Evolutionary conservation across 2,888 invertebrate species (phyloP).

Genomic region (Pollenia griseotomentosa): DNA sequence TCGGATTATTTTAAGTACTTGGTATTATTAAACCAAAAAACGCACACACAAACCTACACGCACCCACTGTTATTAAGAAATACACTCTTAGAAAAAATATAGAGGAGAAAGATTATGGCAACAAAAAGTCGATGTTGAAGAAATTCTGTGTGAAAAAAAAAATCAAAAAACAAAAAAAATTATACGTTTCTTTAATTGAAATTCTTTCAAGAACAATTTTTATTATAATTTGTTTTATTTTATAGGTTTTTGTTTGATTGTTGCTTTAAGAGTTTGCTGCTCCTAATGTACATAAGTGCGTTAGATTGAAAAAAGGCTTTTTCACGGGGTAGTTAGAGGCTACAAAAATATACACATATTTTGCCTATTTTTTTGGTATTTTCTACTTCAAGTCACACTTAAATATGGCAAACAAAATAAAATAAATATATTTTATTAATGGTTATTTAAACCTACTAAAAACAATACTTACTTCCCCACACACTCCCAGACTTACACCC

Average conservation of each 20-base stretch:
- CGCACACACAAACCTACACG: background rate
- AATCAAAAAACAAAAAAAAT: slow-evolving; percentile 37
- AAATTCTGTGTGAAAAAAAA: slow-evolving; percentile 18
- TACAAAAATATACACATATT: background rate
- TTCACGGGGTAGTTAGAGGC: background rate
- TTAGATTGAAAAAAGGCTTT: slow-evolving; percentile 21
- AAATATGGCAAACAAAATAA: slow-evolving; percentile 12
- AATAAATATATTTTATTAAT: slow-evolving; percentile 52
- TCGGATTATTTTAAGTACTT: slow-evolving; percentile 69
- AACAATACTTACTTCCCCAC: background rate
- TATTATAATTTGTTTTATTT: slow-evolving; percentile 30
- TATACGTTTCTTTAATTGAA: slow-evolving; percentile 64
- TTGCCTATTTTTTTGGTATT: background rate
- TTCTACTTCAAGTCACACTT: slow-evolving; percentile 4
- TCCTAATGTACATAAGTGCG: background rate
- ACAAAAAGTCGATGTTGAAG: background rate
- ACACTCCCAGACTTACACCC: background rate
- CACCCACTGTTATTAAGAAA: background rate
- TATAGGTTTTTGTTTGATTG: background rate
- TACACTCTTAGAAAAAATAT: background rate
- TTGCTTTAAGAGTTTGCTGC: background rate
- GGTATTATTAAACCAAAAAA: slow-evolving; percentile 36
- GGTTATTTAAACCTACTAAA: slow-evolving; percentile 42
- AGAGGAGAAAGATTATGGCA: background rate
- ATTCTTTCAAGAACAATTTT: slow-evolving; percentile 55